phyloP scores from a whole-genome alignment of 1,140 invertebrate species.

The Cydia strobilella region DNA sequence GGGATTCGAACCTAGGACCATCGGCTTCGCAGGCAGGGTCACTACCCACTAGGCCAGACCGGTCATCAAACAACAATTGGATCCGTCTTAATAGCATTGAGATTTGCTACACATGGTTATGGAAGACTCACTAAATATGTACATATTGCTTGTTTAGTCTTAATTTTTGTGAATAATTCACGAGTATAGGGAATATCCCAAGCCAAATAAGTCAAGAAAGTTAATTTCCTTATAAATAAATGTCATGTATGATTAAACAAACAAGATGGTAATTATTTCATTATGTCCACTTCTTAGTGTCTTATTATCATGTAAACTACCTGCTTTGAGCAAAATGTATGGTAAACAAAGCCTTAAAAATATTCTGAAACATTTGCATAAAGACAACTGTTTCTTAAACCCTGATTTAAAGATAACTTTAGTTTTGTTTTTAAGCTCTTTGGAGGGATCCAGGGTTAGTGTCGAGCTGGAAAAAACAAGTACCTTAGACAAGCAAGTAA shows the following conservation, averaged over 20 bases:
- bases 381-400: background rate
- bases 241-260: background rate
- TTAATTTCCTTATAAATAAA: background rate
- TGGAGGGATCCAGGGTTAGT: background rate
- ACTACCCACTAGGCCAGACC: too few relatives aligned
- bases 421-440: background rate
- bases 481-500: background rate
- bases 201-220: background rate
- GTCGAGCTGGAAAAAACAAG: background rate
- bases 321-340: background rate
- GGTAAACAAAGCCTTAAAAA: background rate
- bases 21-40: too few relatives aligned
- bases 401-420: background rate
- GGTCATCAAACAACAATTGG: too few relatives aligned
- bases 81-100: too few relatives aligned
- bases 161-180: too few relatives aligned
- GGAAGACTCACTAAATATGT: too few relatives aligned
- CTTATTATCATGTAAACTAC: too few relatives aligned
- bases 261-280: background rate
- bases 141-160: too few relatives aligned
- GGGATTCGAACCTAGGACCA: too few relatives aligned
- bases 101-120: too few relatives aligned
- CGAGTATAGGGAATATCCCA: too few relatives aligned
- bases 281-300: background rate
- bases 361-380: background rate